Percentiles rank a stretch among this genome's conserved stretches.
These are phyloP conservation scores for Thaumatotibia leucotreta DNA, from an alignment of 1,140 invertebrate species.

Conservation along the genomic window DNA sequence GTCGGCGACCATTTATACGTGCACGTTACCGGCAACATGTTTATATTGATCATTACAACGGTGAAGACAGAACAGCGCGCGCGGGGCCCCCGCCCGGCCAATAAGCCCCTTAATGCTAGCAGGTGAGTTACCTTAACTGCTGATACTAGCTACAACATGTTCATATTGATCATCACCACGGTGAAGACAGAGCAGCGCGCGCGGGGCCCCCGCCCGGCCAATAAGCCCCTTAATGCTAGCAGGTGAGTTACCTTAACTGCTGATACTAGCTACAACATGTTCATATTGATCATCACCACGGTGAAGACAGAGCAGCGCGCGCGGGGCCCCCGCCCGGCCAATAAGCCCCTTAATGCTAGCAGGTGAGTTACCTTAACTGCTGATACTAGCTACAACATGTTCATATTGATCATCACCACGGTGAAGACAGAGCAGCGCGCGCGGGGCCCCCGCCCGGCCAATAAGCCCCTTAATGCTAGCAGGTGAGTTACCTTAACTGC, in stretches of 20 bases:
- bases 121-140: slow-evolving; percentile 34
- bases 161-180: slow-evolving; percentile 87
- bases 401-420: slow-evolving; percentile 87
- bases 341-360: slow-evolving; percentile 64
- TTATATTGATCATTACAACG: slow-evolving; percentile 87
- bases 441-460: slow-evolving; percentile 46
- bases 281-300: slow-evolving; percentile 87
- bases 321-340: slow-evolving; percentile 46
- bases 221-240: slow-evolving; percentile 64
- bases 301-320: slow-evolving; percentile 60
- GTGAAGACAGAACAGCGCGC: slow-evolving; percentile 60
- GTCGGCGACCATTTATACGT: slow-evolving; percentile 84
- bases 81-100: slow-evolving; percentile 46
- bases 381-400: slow-evolving; percentile 88
- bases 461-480: slow-evolving; percentile 64
- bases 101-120: slow-evolving; percentile 64
- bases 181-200: slow-evolving; percentile 60
- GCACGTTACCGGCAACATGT: slow-evolving; percentile 96
- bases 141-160: slow-evolving; percentile 88
- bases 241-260: slow-evolving; percentile 34
- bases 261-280: slow-evolving; percentile 88
- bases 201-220: slow-evolving; percentile 46
- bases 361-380: slow-evolving; percentile 34
- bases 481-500: slow-evolving; percentile 34
- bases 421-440: slow-evolving; percentile 60